phyloP scores from a whole-genome alignment of 2,113 vertebrate species.

The Clarias macrocephalus region DNA sequence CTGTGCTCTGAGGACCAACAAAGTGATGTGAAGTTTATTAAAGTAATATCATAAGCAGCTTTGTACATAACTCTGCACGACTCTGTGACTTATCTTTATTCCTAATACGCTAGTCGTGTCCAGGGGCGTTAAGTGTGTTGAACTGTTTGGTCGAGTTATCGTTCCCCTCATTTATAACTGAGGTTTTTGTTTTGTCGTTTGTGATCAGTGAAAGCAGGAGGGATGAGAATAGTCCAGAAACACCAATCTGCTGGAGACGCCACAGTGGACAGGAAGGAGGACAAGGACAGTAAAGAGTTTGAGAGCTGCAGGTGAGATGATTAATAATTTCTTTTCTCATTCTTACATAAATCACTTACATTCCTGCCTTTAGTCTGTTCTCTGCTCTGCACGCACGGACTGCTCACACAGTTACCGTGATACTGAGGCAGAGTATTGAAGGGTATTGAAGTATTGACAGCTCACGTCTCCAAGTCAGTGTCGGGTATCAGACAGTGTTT shows the following conservation, averaged over 20 bases:
- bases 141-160: not conserved
- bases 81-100: not conserved
- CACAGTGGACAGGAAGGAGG: constrained; percentile 82
- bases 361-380: too few species aligned
- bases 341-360: not conserved
- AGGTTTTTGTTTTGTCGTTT: not conserved
- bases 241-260: constrained; percentile 78
- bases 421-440: not conserved
- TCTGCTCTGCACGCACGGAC: not conserved
- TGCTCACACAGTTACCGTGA: not conserved
- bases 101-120: not conserved
- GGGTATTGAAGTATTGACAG: not conserved
- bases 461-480: not conserved
- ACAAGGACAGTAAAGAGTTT: constrained; percentile 88
- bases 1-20: not conserved
- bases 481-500: not conserved
- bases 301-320: constrained; percentile 84
- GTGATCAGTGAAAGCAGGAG: constrained; percentile 90
- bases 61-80: not conserved
- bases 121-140: not conserved
- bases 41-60: not conserved
- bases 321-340: not conserved
- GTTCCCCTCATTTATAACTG: not conserved
- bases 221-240: constrained; percentile 98
- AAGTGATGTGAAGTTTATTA: not conserved